Percentiles rank a stretch among this genome's conserved stretches.
phyloP scores from a whole-genome alignment of 2,797 vertebrate species.

The Clarias platycephalus region DNA sequence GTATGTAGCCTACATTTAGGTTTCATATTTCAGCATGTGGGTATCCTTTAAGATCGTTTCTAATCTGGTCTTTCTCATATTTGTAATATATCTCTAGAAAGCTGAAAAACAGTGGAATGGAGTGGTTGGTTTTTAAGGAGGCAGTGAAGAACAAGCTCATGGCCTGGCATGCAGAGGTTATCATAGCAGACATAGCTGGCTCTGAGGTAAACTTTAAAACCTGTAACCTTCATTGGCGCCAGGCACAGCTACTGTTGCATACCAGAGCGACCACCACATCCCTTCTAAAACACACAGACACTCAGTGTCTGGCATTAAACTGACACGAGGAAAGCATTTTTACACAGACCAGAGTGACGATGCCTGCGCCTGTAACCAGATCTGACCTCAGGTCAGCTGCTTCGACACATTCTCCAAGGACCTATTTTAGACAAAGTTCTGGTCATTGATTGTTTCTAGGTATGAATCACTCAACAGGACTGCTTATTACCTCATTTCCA shows the following conservation, averaged over 20 bases:
- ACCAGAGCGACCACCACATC: constrained; percentile 51
- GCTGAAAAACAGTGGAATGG: constrained; percentile 9
- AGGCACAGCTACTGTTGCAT: constrained; percentile 49
- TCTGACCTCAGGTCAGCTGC: constrained; percentile 38
- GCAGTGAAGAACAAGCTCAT: constrained; percentile 33
- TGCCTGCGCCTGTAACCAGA: constrained; percentile 10
- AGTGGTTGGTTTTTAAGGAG: constrained; percentile 20
- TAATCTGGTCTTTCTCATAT: constrained; percentile 2
- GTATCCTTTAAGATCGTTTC: not conserved
- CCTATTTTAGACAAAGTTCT: constrained; percentile 42
- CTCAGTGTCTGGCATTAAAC: constrained; percentile 39
- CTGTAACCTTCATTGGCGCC: constrained; percentile 50
- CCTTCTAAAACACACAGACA: constrained; percentile 34
- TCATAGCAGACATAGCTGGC: constrained; percentile 48
- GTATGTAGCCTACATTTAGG: not conserved
- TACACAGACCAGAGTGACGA: constrained; percentile 27
- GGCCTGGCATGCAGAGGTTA: constrained; percentile 47
- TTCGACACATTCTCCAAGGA: constrained; percentile 22
- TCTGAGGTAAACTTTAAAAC: constrained; percentile 50
- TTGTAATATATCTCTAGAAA: constrained; percentile 3
- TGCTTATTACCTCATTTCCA: constrained; percentile 30
- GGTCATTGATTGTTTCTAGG: constrained; percentile 38
- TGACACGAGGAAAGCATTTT: constrained; percentile 26
- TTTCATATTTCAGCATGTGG: not conserved
- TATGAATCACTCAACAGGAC: constrained; percentile 42